phyloP scores from a whole-genome alignment of 2,888 invertebrate genomes.

The Cryptosula pallasiana region DNA sequence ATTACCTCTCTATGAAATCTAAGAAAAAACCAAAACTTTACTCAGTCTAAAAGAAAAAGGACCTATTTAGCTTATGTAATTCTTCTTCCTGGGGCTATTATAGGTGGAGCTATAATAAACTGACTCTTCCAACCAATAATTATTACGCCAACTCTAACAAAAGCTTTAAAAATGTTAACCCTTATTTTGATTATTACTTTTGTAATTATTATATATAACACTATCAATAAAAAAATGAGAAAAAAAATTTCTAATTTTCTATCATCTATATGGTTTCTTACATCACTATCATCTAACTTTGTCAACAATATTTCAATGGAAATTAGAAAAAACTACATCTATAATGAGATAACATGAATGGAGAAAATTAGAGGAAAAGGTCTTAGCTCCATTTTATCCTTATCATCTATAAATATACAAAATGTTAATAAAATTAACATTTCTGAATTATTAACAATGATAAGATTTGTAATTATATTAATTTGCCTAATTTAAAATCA shows the following conservation, averaged over 20 bases:
- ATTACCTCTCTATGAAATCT: constrained; percentile 26
- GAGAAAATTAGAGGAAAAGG: constrained; percentile 5
- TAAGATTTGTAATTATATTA: too few species aligned
- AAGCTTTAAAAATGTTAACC: constrained; percentile 26
- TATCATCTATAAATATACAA: too few species aligned
- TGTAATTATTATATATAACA: constrained; percentile 2
- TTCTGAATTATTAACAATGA: too few species aligned
- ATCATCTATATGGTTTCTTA: constrained; percentile 30
- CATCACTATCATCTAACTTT: constrained; percentile 27
- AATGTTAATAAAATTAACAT: too few species aligned
- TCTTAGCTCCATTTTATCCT: too few species aligned
- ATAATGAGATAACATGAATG: neutral
- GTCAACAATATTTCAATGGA: neutral
- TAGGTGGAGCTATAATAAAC: constrained; percentile 26
- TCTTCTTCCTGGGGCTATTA: constrained; percentile 27
- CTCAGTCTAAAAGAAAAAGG: constrained; percentile 17
- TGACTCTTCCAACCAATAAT: constrained; percentile 26
- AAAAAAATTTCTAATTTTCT: neutral
- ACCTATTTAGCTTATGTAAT: constrained; percentile 27
- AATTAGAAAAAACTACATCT: constrained; percentile 11
- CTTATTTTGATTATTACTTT: constrained; percentile 26
- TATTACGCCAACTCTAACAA: constrained; percentile 23
- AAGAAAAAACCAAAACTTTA: constrained; percentile 18
- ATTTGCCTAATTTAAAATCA: too few species aligned
- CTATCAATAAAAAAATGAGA: neutral